Base-by-base conservation (phyloP, 2,797 vertebrate genomes). In the Nannoperca australis region DNA sequence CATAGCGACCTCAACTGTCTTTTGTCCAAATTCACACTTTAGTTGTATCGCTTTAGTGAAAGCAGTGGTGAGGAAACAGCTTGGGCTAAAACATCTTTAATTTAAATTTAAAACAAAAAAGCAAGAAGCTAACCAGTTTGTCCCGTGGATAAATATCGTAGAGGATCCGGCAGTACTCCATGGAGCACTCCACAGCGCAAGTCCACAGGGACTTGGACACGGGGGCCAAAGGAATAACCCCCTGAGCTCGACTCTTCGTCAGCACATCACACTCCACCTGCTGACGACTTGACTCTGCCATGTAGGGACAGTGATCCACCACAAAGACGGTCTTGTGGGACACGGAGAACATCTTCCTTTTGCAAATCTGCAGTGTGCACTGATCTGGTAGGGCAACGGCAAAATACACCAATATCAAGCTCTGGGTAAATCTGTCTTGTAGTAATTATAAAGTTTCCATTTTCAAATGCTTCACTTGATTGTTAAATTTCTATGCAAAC, bases 171-270 rank as follows among this genome's bases (percentile, higher is more conserved):
- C 97, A 99, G 79, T 99, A 99, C 81, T 99, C 98, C 98, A 99
- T 98, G 24, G 98, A 98, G 49, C 98, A 99, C 75, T 99, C 98
- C 79, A 99, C 96, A 0, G 97, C 98, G 51, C 98, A 99, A 0
- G 98, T 99, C 98, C 98, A 99, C n/a, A 99, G 90, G 1, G 98
- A 99, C 81, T 99, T 99, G 71, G 98, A 98, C 81, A 99, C 97
- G 0, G 98, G 98, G 7, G 98, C 98, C 81, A 99, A 82, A 40
- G 98, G 98, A 84, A 99, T 99, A 73, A 99, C 96, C 17, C 97
- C 97, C 83, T 99, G 98, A 13, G 95, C 95, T 38, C 98, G 95
- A 47, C 96, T 99, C 93, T 99, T 99, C n/a, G 97, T 97, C 87
- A 99, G 86, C 94, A 99, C 97, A 64, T 99, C 98, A 17, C 98